Evolutionary conservation across 2,113 vertebrate species (phyloP).

Genomic region (Takifugu bimaculatus): DNA sequence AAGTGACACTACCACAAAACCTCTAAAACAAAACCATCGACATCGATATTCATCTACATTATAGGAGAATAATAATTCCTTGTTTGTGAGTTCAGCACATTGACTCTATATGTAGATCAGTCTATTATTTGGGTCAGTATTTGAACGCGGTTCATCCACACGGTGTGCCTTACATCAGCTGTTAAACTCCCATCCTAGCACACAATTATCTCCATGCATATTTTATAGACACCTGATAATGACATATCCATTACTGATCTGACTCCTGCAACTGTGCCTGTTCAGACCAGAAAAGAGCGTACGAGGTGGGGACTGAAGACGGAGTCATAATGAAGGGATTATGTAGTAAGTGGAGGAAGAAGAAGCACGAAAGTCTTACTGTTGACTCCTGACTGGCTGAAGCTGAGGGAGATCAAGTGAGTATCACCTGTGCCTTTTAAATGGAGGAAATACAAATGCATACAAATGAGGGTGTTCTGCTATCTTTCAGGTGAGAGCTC

Average conservation of each 20-base stretch:
- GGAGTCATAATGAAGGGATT: conserved; percentile 22
- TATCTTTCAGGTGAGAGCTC: conserved; percentile 52
- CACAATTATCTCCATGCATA: conserved; percentile 70
- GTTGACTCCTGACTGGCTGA: background rate
- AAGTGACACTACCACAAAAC: too few relatives aligned
- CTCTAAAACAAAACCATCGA: too few relatives aligned
- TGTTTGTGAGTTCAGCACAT: background rate
- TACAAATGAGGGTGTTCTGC: conserved; percentile 29
- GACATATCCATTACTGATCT: conserved; percentile 66
- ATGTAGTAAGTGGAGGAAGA: conserved; percentile 12
- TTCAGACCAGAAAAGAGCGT: conserved; percentile 15
- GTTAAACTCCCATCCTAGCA: conserved; percentile 61
- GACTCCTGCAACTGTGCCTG: conserved; percentile 11
- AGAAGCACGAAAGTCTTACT: background rate
- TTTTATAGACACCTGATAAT: conserved; percentile 59
- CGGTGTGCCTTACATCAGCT: conserved; percentile 57
- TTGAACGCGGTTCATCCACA: conserved; percentile 14
- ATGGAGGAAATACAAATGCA: conserved; percentile 17
- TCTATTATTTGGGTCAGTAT: background rate
- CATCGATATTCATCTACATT: too few relatives aligned
- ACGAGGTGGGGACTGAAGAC: conserved; percentile 14
- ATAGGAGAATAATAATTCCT: background rate
- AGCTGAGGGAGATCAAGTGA: conserved; percentile 4
- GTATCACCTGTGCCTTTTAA: conserved; percentile 6
- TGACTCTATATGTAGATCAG: conserved; percentile 2